These are phyloP conservation scores for Thelaira solivaga DNA, from an alignment of 2,888 invertebrate genomes.

Conservation along the genomic window DNA sequence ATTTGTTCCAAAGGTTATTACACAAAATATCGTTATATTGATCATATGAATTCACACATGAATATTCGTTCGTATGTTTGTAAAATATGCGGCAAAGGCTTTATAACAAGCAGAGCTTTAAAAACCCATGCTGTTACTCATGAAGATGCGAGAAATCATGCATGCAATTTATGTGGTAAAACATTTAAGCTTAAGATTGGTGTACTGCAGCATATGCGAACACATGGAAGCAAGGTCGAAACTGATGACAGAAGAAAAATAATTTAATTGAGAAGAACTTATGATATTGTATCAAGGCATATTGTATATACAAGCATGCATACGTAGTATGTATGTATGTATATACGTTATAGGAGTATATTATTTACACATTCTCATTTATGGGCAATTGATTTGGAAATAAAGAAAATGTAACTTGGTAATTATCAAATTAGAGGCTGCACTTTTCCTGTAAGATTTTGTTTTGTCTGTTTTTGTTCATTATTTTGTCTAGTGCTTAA, in stretches of 20 bases:
- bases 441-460: too few relatives aligned
- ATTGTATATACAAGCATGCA: too few relatives aligned
- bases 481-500: too few relatives aligned
- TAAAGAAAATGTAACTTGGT: too few relatives aligned
- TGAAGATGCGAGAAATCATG: slow-evolving; percentile 49
- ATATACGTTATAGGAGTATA: too few relatives aligned
- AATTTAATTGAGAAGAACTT: background rate
- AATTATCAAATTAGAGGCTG: too few relatives aligned
- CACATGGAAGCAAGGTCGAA: slow-evolving; percentile 46
- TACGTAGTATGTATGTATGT: too few relatives aligned
- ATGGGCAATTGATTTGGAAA: too few relatives aligned
- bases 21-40: slow-evolving; percentile 39
- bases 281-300: too few relatives aligned
- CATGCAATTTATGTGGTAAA: slow-evolving; percentile 55
- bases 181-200: slow-evolving; percentile 52
- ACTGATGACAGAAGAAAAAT: slow-evolving; percentile 26
- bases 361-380: too few relatives aligned
- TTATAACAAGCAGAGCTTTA: slow-evolving; percentile 48
- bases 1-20: slow-evolving; percentile 60
- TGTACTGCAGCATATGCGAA: slow-evolving; percentile 49
- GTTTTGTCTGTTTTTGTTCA: too few relatives aligned
- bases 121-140: slow-evolving; percentile 50
- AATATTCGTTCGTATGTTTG: slow-evolving; percentile 53
- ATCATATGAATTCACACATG: slow-evolving; percentile 58
- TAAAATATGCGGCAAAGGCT: slow-evolving; percentile 49